Base-by-base conservation (phyloP, 1,140 invertebrate species). In the Mercenaria mercenaria region DNA sequence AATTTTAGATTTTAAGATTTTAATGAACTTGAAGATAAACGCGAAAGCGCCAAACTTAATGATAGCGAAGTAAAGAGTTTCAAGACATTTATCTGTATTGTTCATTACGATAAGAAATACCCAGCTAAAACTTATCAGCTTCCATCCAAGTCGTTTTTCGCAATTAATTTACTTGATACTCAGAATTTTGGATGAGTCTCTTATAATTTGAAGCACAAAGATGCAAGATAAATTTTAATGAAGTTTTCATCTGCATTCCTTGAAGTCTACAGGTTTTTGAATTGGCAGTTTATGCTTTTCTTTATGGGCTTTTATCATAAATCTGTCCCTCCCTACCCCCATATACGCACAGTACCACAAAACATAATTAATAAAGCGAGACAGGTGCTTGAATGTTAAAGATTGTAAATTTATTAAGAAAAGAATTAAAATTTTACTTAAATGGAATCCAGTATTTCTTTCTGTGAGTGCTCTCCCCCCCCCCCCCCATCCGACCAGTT, bases 51-150 rank as follows among this genome's bases (percentile, higher is more conserved):
- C 26, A 26, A 50, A 26, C 43, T 23, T 56, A 37, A 79, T 79
- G 76, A 34, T 79, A 79, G 32, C 50, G n/a, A 50, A 37, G 29
- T 56, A 39, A 39, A 79, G 76, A 37, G 47, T 52, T 79, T 79
- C 47, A 79, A 79, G 67, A 32, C 47, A 79, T 47, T 52, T 52
- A 79, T 79, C 76, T n/a, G 43, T 37, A 37, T 79, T 50, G 32
- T 79, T 79, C 76, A 79, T 79, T 79, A 79, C 29, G 76, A 79
- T 79, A 79, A 79, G 76, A 52, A 56, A 52, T 79, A 79, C 56
- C 76, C 56, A 79, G 20, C 1, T 23, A 23, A 13, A 29, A 56
- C 23, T 37, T 56, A 79, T 79, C 76, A 34, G 47, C 26, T 20
- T 20, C 47, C 18, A 32, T 79, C 76, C 76, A 52, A 50, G 47